Base-by-base conservation (phyloP, 2,888 invertebrate species). In the Eilema depressum region DNA sequence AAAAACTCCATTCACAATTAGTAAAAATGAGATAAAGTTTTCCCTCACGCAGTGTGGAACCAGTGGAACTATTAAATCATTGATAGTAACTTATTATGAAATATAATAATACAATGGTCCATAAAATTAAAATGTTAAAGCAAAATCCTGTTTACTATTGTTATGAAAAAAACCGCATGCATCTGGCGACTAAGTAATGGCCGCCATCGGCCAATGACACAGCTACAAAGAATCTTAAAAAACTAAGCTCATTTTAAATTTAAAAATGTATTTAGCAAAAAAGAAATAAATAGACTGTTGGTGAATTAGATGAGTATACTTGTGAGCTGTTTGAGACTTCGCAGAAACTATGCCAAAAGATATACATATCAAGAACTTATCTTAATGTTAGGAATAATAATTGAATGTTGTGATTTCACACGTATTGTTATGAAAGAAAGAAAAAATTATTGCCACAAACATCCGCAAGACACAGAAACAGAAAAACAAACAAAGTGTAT, bases 81-180 rank as follows among this genome's bases (percentile, higher is more conserved):
- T 47, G 8, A 20, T 20, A 7, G 20, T 37, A 37, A 37, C 30
- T 7, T 33, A 7, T 37, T 3, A 47, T 20, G 4, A 47, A 47
- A 47, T 20, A 17, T 47, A 47, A 53, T 47, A 47, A 47, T 47
- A 47, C 47, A 47, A 47, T 47, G 20, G 47, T 20, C 20, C 0
- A 47, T 30, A 61, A 47, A 63, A 47, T 26, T 74, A 75, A 53
- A 59, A 57, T 63, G 65, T 69, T 66, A 66, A 25, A 66, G 62
- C 66, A 17, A 72, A 71, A 73, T 78, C 70, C 76, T 73, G 77
- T 70, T 65, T 23, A 69, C 64, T 65, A 66, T 47, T 59, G 71
- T 64, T 61, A 66, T 59, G n/a, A 63, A 41, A 66, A 66, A 71
- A 67, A 57, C 60, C 60, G 53, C 71, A 71, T 71, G 71, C 71